phyloP scores from a whole-genome alignment of 2,888 invertebrate species.

The Mesorhabditis belari region DNA sequence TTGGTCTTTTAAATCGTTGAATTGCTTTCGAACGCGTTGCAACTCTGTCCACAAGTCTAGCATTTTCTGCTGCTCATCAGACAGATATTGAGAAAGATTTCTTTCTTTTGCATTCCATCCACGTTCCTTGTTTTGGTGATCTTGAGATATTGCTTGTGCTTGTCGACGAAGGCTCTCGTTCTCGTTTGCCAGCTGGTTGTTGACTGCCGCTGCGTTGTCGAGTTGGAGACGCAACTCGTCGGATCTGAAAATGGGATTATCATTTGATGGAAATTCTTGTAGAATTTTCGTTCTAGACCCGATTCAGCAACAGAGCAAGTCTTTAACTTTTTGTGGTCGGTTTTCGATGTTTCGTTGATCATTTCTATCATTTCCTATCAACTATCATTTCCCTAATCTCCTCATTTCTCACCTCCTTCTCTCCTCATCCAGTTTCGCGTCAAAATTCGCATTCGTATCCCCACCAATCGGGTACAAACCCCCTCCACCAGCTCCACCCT shows the following conservation, averaged over 20 bases:
- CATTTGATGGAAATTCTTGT: too few relatives aligned
- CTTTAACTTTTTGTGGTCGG: background rate
- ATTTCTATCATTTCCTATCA: background rate
- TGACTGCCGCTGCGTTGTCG: conserved; percentile 43
- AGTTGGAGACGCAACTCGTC: conserved; percentile 48
- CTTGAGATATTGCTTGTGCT: conserved; percentile 40
- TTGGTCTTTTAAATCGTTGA: conserved; percentile 37
- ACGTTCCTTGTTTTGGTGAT: conserved; percentile 45
- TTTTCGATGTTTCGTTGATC: background rate
- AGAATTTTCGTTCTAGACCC: background rate
- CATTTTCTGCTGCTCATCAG: conserved; percentile 52
- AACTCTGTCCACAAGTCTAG: conserved; percentile 50
- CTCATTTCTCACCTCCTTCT: conserved; percentile 27
- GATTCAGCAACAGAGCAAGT: background rate
- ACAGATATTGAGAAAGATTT: conserved; percentile 48
- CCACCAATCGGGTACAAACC: conserved; percentile 24
- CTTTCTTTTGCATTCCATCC: conserved; percentile 37
- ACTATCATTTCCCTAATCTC: too few relatives aligned
- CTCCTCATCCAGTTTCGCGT: conserved; percentile 49
- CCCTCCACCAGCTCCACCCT: background rate
- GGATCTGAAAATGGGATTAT: conserved; percentile 22
- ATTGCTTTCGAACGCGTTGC: conserved; percentile 49
- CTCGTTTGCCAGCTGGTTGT: conserved; percentile 43
- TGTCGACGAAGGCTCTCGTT: conserved; percentile 45
- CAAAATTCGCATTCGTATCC: conserved; percentile 49